Conservation (phyloP, 2,888 invertebrate genomes). For the Caradrina clavipalpis region DNA sequence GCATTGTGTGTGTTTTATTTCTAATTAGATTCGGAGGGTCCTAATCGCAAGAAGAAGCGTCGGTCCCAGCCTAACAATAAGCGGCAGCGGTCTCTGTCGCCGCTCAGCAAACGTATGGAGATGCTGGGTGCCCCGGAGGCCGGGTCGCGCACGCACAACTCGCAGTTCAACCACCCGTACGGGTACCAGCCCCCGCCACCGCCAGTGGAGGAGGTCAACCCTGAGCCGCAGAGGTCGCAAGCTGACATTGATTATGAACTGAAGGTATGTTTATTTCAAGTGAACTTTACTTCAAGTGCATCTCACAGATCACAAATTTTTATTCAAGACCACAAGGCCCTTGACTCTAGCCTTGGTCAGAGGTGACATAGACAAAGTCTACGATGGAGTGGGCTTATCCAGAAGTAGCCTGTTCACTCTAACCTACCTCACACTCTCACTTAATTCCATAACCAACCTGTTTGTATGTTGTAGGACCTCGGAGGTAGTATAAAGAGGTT, state of each 20-base stretch:
- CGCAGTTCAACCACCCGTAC: slow-evolving; percentile 93
- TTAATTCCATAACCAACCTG: too few relatives aligned
- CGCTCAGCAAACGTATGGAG: slow-evolving; percentile 96
- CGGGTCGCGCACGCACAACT: slow-evolving; percentile 88
- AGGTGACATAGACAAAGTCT: too few relatives aligned
- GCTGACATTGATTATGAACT: slow-evolving; percentile 92
- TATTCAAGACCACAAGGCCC: too few relatives aligned
- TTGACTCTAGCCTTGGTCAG: too few relatives aligned
- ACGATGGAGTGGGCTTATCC: too few relatives aligned
- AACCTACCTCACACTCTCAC: too few relatives aligned
- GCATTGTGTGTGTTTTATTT: slow-evolving; percentile 1
- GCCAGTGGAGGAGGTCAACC: slow-evolving; percentile 82
- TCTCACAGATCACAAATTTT: too few relatives aligned
- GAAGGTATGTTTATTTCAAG: slow-evolving; percentile 80
- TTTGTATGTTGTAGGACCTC: too few relatives aligned
- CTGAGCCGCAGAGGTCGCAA: slow-evolving; percentile 80
- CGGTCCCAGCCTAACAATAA: slow-evolving; percentile 90
- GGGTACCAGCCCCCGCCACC: slow-evolving; percentile 91
- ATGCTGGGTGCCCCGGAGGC: slow-evolving; percentile 91
- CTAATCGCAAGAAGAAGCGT: slow-evolving; percentile 91
- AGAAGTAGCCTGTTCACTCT: too few relatives aligned
- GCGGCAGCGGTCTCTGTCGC: slow-evolving; percentile 94
- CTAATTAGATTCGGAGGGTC: slow-evolving; percentile 87
- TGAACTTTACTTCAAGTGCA: too few relatives aligned
- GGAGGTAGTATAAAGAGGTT: too few relatives aligned